Base-by-base conservation (phyloP, 2,113 vertebrate genomes). In the Rhabdornis inornatus region DNA sequence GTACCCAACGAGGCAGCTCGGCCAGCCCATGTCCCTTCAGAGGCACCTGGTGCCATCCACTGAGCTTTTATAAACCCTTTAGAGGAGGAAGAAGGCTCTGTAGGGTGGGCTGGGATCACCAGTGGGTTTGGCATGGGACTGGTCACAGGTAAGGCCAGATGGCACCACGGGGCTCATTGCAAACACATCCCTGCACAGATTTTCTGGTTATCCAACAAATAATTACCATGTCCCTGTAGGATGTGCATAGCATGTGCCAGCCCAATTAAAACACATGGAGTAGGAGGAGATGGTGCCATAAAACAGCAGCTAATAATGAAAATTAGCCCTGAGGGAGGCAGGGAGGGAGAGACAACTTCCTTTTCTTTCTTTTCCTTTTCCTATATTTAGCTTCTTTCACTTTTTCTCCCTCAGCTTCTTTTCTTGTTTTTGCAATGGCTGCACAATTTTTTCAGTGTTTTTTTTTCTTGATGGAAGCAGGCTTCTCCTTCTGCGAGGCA, bases 1-100 rank as follows among this genome's bases (percentile, higher is more conserved):
- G 61, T 7, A 40, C 20, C 22, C 0, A 0, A 14, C 0, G 0
- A 66, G 45, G 13, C 50, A 90, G 35, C 63, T 61, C 6, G 1
- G 50, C 37, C 68, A 83, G 35, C 16, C 40, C 45, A 5, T 27
- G 25, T 6, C 33, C 25, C 31, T 57, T 42, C 12, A 37, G 55
- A 72, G 33, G 15, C 35, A 76, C 6, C 49, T 6, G 0, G 17
- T 65, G 60, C 42, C 59, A 9, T 8, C 23, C 16, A 0, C 17
- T 1, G 5, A 45, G 59, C 2, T 3, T 64, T 92, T 52, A 9
- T 31, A 20, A 27, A n/a, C n/a, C 39, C 35, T 47, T 47, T 28
- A 59, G 63, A 50, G 31, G 24, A 45, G 15, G 27, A 11, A 93
- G 33, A 37, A 66, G 42, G n/a, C 50, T 57, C 37, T 15, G 24